These are phyloP conservation scores for Drosophila dunni DNA, from an alignment of 1,140 invertebrate species.

Conservation along the genomic window DNA sequence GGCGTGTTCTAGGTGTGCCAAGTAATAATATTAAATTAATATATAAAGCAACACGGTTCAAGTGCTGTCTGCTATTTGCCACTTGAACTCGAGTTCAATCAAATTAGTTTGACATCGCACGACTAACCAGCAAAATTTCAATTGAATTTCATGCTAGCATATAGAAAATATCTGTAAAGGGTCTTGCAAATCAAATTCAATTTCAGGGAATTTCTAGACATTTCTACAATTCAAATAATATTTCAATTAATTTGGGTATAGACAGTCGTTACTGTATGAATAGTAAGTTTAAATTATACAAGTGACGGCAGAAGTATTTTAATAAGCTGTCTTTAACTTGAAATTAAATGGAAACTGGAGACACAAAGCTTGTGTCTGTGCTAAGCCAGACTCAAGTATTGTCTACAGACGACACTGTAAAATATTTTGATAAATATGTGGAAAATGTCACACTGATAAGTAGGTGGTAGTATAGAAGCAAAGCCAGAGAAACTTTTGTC, in stretches of 20 bases:
- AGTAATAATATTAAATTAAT: conserved; percentile 20
- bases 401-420: neutral
- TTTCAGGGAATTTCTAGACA: no score
- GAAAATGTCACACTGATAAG: neutral
- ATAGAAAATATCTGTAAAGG: no score
- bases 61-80: conserved; percentile 41
- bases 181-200: no score
- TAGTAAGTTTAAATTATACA: no score
- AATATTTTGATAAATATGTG: neutral
- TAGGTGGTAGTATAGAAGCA: neutral
- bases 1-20: conserved; percentile 17
- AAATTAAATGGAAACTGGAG: no score
- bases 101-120: conserved; percentile 17
- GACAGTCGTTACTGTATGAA: no score
- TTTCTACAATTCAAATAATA: no score
- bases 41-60: conserved; percentile 15
- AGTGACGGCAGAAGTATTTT: no score
- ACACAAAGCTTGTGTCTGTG: no score
- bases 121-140: neutral
- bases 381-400: no score
- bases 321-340: no score
- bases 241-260: no score
- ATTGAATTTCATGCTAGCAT: neutral
- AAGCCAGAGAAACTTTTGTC: neutral
- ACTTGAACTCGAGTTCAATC: conserved; percentile 42